phyloP scores from a whole-genome alignment of 1,140 invertebrate species.

The Varroa destructor region DNA sequence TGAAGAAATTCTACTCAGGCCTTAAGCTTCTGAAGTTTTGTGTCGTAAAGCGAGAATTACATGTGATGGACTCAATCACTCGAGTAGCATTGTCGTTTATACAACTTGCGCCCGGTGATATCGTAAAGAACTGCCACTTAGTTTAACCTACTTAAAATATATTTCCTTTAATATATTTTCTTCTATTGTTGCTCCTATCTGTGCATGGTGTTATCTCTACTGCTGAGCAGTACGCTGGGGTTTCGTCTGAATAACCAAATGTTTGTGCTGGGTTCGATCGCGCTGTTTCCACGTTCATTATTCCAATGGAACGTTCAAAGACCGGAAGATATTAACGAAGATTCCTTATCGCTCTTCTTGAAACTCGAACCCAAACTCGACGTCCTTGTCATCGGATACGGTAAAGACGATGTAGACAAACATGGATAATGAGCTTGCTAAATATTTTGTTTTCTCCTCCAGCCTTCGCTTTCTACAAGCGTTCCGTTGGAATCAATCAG shows the following conservation, averaged over 20 bases:
- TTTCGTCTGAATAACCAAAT: constrained; percentile 6
- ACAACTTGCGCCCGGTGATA: too few relatives aligned
- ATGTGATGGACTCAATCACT: too few relatives aligned
- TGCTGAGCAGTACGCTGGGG: background rate
- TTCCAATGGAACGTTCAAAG: constrained; percentile 4
- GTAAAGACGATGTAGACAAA: background rate
- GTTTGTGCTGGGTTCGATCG: background rate
- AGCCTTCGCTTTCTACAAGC: background rate
- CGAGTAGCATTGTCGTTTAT: too few relatives aligned
- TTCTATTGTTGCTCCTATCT: too few relatives aligned
- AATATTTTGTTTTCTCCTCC: background rate
- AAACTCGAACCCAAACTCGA: constrained; percentile 18
- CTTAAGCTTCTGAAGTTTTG: too few relatives aligned
- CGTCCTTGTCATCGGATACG: constrained; percentile 6
- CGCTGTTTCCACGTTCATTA: constrained; percentile 2
- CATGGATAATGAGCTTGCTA: background rate
- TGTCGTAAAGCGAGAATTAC: too few relatives aligned
- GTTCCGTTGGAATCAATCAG: background rate
- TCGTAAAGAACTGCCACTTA: too few relatives aligned
- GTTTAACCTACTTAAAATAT: too few relatives aligned
- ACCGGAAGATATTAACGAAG: background rate
- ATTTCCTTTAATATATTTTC: too few relatives aligned
- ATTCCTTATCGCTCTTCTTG: constrained; percentile 1
- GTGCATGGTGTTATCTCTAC: too few relatives aligned
- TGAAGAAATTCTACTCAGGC: too few relatives aligned